phyloP scores from a whole-genome alignment of 2,113 vertebrate species.

The Protomyctophum bolini region DNA sequence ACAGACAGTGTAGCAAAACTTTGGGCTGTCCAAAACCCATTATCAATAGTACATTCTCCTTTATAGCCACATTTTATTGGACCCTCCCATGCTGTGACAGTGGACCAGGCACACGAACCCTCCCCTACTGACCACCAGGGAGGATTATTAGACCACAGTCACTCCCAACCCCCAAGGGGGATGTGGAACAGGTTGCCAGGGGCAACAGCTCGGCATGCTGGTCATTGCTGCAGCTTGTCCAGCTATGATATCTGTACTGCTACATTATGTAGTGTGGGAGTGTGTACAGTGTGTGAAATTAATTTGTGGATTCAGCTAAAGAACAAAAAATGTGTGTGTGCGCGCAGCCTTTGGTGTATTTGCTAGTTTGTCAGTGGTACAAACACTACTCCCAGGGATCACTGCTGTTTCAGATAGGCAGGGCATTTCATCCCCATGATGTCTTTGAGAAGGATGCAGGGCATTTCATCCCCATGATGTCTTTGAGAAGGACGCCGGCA shows the following conservation, averaged over 20 bases:
- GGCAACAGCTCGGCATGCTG: slow-evolving; percentile 30
- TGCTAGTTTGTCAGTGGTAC: slow-evolving; percentile 14
- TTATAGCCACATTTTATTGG: neutral
- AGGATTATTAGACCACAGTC: slow-evolving; percentile 39
- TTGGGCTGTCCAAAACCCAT: neutral
- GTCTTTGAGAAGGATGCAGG: too few species aligned
- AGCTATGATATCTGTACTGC: slow-evolving; percentile 18
- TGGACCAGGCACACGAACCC: neutral
- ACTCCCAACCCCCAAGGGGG: slow-evolving; percentile 25
- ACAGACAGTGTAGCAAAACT: too few species aligned
- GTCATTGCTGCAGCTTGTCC: slow-evolving; percentile 27
- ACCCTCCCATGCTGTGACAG: neutral
- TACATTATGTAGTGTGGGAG: too few species aligned
- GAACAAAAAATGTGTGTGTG: too few species aligned
- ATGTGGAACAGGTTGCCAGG: slow-evolving; percentile 45
- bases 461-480: slow-evolving; percentile 36
- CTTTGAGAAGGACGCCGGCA: slow-evolving; percentile 19
- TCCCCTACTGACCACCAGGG: slow-evolving; percentile 11
- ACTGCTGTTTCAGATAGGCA: slow-evolving; percentile 40
- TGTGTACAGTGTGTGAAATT: too few species aligned
- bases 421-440: slow-evolving; percentile 36
- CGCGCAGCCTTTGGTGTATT: neutral
- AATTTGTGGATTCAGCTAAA: too few species aligned
- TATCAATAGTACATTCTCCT: slow-evolving; percentile 1
- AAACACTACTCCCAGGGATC: slow-evolving; percentile 28